A percentile compares a stretch with the other conserved stretches of the same genome.
Conservation (phyloP, 1,140 invertebrate genomes). For the Globodera ellingtonae region DNA sequence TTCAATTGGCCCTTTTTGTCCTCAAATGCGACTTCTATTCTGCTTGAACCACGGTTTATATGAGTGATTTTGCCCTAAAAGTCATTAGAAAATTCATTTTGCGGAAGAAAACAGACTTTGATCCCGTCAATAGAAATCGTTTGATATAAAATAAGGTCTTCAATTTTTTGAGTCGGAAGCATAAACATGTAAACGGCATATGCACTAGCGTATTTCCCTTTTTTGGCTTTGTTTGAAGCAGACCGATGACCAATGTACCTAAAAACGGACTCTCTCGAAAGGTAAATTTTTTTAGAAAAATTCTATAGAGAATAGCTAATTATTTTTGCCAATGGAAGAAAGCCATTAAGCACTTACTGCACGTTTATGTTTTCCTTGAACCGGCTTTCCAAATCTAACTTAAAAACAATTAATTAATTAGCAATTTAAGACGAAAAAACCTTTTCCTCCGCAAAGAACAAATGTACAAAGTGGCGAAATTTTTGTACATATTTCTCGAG, state of each 20-base stretch:
- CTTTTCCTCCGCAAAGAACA: conserved; percentile 23
- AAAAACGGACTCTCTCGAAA: neutral
- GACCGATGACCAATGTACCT: conserved; percentile 22
- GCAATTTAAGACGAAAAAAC: neutral
- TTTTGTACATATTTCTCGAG: conserved; percentile 11
- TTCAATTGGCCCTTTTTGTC: neutral
- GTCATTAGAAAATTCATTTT: neutral
- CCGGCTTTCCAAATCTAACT: conserved; percentile 19
- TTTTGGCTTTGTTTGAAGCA: neutral
- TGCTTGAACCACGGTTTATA: neutral
- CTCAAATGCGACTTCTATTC: neutral
- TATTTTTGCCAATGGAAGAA: neutral
- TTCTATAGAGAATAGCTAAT: neutral
- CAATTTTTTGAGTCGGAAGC: neutral
- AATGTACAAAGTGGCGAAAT: conserved; percentile 16
- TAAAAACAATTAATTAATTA: neutral
- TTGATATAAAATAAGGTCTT: conserved; percentile 4
- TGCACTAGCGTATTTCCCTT: neutral
- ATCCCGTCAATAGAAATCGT: conserved; percentile 7
- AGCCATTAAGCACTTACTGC: neutral
- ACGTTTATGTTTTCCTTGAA: conserved; percentile 12
- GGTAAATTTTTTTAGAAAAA: too few species aligned
- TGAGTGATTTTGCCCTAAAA: neutral
- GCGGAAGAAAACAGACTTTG: neutral
- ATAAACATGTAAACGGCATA: conserved; percentile 16